These are phyloP conservation scores for Drosophila nr. fundita DNA, from an alignment of 2,888 invertebrate species.

Conservation along the genomic window DNA sequence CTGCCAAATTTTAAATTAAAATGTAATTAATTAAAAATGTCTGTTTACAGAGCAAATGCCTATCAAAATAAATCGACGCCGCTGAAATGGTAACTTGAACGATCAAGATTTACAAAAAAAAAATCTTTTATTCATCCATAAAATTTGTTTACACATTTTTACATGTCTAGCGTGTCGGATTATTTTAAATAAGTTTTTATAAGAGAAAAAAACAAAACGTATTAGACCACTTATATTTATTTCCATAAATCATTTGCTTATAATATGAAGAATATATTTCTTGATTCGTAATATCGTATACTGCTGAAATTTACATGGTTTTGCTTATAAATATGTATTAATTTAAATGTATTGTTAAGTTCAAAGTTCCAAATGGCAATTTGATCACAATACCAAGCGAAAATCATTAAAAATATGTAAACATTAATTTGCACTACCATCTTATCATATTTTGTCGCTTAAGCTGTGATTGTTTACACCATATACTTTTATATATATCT, in stretches of 20 bases:
- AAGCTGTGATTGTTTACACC: neutral
- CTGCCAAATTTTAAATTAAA: neutral
- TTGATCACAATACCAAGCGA: neutral
- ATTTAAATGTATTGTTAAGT: neutral
- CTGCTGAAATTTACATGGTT: neutral
- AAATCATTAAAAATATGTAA: neutral
- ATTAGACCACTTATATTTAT: neutral
- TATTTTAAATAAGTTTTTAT: constrained; percentile 81
- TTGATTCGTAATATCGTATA: neutral
- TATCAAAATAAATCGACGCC: constrained; percentile 82
- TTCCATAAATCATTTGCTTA: neutral
- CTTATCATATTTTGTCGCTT: neutral
- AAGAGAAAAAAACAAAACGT: neutral
- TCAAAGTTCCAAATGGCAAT: neutral
- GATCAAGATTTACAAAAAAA: neutral
- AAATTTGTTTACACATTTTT: constrained; percentile 17
- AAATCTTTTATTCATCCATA: constrained; percentile 4
- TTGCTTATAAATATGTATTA: neutral
- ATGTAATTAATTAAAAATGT: neutral
- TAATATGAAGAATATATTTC: neutral
- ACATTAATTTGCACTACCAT: neutral
- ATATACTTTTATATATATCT: neutral
- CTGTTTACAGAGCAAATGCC: constrained; percentile 77
- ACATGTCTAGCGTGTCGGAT: constrained; percentile 82
- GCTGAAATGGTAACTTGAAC: constrained; percentile 81